Evolutionary conservation across 2,888 invertebrate genomes (phyloP), one percentile per base, ranked within the genome.

Genomic region (Clistopyga incitator): DNA sequence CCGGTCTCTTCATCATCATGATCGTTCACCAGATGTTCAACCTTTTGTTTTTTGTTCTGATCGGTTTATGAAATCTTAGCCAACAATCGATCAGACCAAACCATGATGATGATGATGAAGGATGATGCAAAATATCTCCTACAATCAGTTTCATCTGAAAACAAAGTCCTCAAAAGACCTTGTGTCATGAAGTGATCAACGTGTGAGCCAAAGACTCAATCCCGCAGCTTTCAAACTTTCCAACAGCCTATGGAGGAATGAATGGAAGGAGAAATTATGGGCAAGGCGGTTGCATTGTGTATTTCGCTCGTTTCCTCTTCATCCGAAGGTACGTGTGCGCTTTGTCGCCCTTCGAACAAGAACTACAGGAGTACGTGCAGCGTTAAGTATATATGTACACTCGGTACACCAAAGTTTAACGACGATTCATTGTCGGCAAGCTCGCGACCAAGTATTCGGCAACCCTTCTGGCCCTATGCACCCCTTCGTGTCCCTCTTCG

Each of bases 371-470:
- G 64, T 20, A 64, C 64, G 64, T 64, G 64, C 42, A 18, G 42
- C 18, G 38, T 18, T 11, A 20, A 13, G 20, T 25, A 45, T 56
- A 72, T 42, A 72, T n/a, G n/a, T n/a, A n/a, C n/a, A 56, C 56
- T 38, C 13, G 20, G 54, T n/a, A n/a, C 15, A 71, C 23, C 61
- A 38, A 65, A 52, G 71, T 78, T 78, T 64, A 78, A 64, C 71
- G 65, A 78, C 78, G 42, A 71, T 78, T 71, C 65, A 65, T 79
- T 54, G 70, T 50, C 59, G 38, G 18, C 23, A 23, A 56, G 56
- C 38, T 20, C 52, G 72, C 38, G 38, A 10, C 54, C 72, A 23
- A 70, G 47, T 71, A 78, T 71, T 52, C 70, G 25, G 18, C 45
- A 6, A n/a, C 61, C 20, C 34, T 61, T 70, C 50, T 59, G 25